Base-by-base conservation (phyloP, 2,888 invertebrate genomes). In the Tetramorium bicarinatum region DNA sequence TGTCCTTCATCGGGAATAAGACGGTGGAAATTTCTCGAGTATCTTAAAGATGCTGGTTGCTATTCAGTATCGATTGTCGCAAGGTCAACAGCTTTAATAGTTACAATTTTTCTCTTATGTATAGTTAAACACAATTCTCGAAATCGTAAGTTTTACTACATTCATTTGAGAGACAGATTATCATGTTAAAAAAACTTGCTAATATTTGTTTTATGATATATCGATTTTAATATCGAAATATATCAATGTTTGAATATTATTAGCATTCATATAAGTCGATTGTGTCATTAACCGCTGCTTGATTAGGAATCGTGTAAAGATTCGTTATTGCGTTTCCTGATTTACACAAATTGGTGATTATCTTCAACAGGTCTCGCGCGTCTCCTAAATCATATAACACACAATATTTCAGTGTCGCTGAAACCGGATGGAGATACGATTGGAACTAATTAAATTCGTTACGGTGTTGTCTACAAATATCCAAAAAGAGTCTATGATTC, bases 1-100 rank as follows among this genome's bases (percentile, higher is more conserved):
- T 74, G 54, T 62, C 21, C 82, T 52, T 82, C 79, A 52, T 76
- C 76, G 38, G 34, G 59, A 34, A 52, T 59, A 29, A 21, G 21
- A 64, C 44, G 44, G 38, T 62, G 64, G 41, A 81, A 75, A 44
- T 82, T 62, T 82, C 34, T 61, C 52, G 29, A 82, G 64, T 38
- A 25, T 52, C 29, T 61, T 38, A 21, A 29, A 79, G 25, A 79
- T 21, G n/a, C 34, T 75, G 75, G 0, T 38, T 21, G 8, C 7
- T 44, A 11, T n/a, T 49, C 21, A 18, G 9, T 61, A 52, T 49
- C 52, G 25, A 47, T 29, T 41, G 29, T 38, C 8, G 34, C 38
- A 47, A 34, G 18, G 21, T 72, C 47, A 18, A 21, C 47, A 61
- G 21, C 13, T 49, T 59, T 47, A 47, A 69, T 59, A 44, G 18